These are phyloP conservation scores for Equus quagga DNA, from an alignment of 2,113 vertebrate species.

Conservation along the genomic window DNA sequence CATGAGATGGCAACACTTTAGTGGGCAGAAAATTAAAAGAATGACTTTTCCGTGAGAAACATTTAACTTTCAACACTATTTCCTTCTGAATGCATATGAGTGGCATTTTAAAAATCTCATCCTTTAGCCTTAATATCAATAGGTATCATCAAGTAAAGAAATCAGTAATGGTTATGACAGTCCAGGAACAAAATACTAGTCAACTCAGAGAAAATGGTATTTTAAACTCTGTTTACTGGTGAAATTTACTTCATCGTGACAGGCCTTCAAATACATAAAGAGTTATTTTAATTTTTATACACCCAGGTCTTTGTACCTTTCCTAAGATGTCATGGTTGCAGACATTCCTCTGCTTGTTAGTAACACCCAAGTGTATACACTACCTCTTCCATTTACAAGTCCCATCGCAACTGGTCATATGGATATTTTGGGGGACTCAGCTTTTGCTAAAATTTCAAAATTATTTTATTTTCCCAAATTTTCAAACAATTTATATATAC, in stretches of 20 bases:
- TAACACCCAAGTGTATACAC: not conserved
- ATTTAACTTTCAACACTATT: conserved; percentile 54
- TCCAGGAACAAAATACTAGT: not conserved
- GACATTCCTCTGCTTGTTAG: no score
- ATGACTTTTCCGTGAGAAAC: not conserved
- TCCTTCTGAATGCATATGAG: not conserved
- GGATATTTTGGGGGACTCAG: not conserved
- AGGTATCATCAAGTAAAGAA: not conserved
- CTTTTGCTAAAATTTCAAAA: not conserved
- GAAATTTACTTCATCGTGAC: not conserved
- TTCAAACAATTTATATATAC: not conserved
- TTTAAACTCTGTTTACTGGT: not conserved
- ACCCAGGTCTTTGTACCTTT: not conserved
- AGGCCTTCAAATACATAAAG: not conserved
- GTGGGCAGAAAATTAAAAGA: conserved; percentile 70
- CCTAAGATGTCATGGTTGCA: not conserved
- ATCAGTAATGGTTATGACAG: not conserved
- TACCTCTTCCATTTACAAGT: not conserved
- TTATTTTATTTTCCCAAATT: not conserved
- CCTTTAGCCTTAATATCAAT: not conserved
- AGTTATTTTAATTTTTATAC: not conserved
- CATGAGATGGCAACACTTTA: conserved; percentile 52
- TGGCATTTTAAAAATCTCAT: not conserved
- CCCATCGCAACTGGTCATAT: not conserved
- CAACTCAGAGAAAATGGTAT: not conserved